Evolutionary conservation across 2,888 invertebrate species (phyloP), one percentile per base, ranked within the genome.

Genomic region (Drosophila meridionalis): DNA sequence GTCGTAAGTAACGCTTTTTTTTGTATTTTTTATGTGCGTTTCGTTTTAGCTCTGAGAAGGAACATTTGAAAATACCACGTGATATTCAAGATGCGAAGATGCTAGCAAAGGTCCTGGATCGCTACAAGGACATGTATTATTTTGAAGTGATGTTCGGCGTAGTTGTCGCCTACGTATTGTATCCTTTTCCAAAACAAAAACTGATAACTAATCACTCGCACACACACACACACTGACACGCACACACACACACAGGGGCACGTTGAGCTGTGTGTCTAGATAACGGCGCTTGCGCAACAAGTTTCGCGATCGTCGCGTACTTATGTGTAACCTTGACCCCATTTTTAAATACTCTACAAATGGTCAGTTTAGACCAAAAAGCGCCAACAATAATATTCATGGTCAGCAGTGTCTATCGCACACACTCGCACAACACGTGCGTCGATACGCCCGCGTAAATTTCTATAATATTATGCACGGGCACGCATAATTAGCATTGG

Each of bases 61-160:
- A 96, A 90, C 95, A 97, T 93, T 94, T 99, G 77, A 98, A 97
- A 94, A 93, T 99, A 79, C 99, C 99, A 62, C 95, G 96, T 94
- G 96, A 98, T 93, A 96, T 99, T 86, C 98, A 99, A 92, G 99
- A 99, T 94, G 99, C 99, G 38, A 99, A 99, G 94, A 95, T 97
- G 90, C 94, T 99, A 80, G 99, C 99, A 73, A 95, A 96, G 92
- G 96, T 99, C 52, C 94, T 99, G 85, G 97, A 97, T 92, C 95
- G 96, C 82, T 99, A 99, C 93, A 99, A 98, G 93, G 97, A 98
- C 80, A 96, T 96, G 92, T 97, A 99, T 94, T 99, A 96, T 93
- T 95, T 96, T 92, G 96, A 98, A 95, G 99, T 99, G 65, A 94
- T 99, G 92, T 94, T 95, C 82, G 99, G 97, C 87, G 96, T 99